Conservation (phyloP, 2,888 invertebrate species). For the Teleiodes luculella region DNA sequence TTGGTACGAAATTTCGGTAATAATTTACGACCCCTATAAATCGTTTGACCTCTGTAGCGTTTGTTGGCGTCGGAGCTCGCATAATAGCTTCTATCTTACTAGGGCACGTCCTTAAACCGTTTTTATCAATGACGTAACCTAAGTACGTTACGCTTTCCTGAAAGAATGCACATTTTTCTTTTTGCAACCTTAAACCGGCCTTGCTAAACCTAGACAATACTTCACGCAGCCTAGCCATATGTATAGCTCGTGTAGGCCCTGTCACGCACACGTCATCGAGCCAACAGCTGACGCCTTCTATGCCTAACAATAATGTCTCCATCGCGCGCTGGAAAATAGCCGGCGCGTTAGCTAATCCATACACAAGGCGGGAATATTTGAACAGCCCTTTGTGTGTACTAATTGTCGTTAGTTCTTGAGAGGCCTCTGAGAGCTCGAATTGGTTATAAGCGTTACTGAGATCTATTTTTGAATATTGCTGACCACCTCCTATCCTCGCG, state of each 20-base stretch:
- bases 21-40: constrained; percentile 15
- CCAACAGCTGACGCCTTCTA: constrained; percentile 28
- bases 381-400: constrained; percentile 30
- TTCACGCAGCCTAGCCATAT: constrained; percentile 17
- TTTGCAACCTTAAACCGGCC: constrained; percentile 22
- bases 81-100: constrained; percentile 19
- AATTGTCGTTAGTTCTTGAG: not conserved
- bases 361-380: constrained; percentile 32
- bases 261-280: constrained; percentile 32
- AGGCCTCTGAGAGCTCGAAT: not conserved
- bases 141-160: constrained; percentile 23
- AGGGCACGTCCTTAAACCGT: constrained; percentile 20
- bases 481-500: constrained; percentile 18
- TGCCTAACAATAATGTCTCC: constrained; percentile 27
- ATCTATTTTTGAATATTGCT: constrained; percentile 16
- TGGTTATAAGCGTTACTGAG: constrained; percentile 1
- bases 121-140: constrained; percentile 24
- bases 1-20: constrained; percentile 19
- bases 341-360: constrained; percentile 36
- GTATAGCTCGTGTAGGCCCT: constrained; percentile 9
- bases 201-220: constrained; percentile 13
- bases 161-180: constrained; percentile 19
- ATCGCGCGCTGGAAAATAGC: constrained; percentile 43
- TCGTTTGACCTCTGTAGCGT: constrained; percentile 4
- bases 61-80: constrained; percentile 4